Evolutionary conservation across 2,888 invertebrate genomes (phyloP).

Genomic region (Tipula vernalis): DNA sequence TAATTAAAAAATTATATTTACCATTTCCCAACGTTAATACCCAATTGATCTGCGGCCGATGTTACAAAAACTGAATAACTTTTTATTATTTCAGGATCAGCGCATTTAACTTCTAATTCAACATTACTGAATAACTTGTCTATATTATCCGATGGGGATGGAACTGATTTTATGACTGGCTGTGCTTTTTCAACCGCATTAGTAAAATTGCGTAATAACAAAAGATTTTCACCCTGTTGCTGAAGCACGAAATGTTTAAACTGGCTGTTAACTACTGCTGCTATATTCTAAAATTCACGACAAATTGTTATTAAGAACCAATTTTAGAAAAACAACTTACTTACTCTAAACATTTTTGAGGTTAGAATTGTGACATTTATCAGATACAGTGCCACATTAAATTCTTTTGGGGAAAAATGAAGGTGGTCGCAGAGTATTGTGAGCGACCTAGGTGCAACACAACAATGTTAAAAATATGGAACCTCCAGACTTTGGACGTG

Average conservation of each 20-base stretch:
- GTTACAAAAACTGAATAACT: constrained; percentile 80
- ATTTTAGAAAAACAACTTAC: not conserved
- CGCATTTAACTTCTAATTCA: constrained; percentile 74
- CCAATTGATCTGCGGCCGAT: constrained; percentile 68
- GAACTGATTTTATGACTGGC: not conserved
- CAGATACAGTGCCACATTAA: too few relatives aligned
- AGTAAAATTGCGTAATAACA: not conserved
- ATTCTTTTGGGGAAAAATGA: too few relatives aligned
- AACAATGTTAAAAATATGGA: too few relatives aligned
- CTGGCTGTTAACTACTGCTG: not conserved
- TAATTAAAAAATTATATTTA: constrained; percentile 29
- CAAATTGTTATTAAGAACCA: too few relatives aligned
- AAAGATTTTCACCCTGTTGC: not conserved
- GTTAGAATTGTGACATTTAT: not conserved
- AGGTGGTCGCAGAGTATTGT: too few relatives aligned
- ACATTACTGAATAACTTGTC: constrained; percentile 74
- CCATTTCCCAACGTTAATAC: constrained; percentile 60
- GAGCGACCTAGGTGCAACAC: too few relatives aligned
- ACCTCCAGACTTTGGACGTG: too few relatives aligned
- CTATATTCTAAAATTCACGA: not conserved
- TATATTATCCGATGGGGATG: not conserved
- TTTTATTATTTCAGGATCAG: constrained; percentile 75
- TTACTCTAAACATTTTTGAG: not conserved
- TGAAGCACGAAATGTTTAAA: not conserved
- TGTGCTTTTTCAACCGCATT: not conserved